Evolutionary conservation across 2,888 invertebrate species (phyloP).

Genomic region (Erebia ligea): DNA sequence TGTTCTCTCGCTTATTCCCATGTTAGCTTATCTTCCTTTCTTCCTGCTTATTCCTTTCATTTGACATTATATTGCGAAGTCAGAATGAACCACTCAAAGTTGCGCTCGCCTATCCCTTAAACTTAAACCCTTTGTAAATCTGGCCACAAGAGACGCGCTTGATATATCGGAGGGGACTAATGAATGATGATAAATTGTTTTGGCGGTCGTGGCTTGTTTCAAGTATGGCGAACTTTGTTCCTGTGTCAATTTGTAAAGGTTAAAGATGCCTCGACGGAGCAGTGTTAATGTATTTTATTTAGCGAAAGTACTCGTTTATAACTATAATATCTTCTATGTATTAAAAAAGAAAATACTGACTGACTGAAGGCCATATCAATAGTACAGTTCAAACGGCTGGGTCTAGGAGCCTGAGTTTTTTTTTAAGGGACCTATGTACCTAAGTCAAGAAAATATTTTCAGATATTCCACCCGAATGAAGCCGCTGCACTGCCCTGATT

Average conservation of each 20-base stretch:
- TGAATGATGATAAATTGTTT: slow-evolving; percentile 78
- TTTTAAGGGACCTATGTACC: too few species aligned
- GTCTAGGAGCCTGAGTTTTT: too few species aligned
- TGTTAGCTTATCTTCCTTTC: not conserved
- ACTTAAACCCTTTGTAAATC: slow-evolving; percentile 70
- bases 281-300: not conserved
- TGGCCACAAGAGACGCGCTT: slow-evolving; percentile 52
- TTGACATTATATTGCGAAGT: not conserved
- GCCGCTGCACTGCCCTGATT: too few species aligned
- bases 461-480: too few species aligned
- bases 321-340: too few species aligned
- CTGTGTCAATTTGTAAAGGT: slow-evolving; percentile 21
- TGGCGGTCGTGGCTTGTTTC: slow-evolving; percentile 33
- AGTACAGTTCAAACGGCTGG: too few species aligned
- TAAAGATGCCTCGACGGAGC: slow-evolving; percentile 10
- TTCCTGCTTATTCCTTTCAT: not conserved
- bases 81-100: slow-evolving; percentile 17
- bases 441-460: too few species aligned
- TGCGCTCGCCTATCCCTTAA: slow-evolving; percentile 48
- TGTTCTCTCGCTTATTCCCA: not conserved
- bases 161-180: slow-evolving; percentile 54
- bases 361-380: too few species aligned
- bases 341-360: too few species aligned
- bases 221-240: slow-evolving; percentile 36
- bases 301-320: not conserved